Conservation (phyloP, 2,113 vertebrate genomes). For the Riparia riparia region DNA sequence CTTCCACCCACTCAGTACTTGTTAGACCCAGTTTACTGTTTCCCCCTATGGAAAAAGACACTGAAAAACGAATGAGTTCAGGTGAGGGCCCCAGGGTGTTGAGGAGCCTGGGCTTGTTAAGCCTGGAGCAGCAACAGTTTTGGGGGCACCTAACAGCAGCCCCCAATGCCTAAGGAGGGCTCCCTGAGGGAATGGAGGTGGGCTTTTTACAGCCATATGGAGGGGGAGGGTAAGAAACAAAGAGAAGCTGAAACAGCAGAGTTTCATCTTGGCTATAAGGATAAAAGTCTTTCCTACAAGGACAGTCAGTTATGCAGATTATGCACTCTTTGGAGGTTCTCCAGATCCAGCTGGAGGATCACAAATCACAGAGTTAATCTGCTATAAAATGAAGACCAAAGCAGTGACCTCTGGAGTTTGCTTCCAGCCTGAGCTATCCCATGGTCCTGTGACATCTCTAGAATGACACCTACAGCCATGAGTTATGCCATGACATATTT, state of each 20-base stretch:
- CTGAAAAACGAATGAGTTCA: background rate
- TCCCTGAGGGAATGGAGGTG: background rate
- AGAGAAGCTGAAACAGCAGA: background rate
- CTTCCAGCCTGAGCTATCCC: background rate
- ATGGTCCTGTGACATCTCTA: background rate
- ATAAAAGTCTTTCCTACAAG: background rate
- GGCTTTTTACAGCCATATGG: background rate
- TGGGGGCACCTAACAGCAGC: background rate
- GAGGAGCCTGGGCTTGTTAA: background rate
- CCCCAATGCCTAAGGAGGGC: background rate
- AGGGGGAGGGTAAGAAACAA: background rate
- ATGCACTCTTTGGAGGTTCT: background rate
- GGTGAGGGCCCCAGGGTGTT: background rate
- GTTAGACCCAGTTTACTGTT: background rate
- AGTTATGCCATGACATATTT: background rate
- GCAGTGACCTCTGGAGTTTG: background rate
- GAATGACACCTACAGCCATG: background rate
- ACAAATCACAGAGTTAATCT: background rate
- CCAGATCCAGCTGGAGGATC: background rate
- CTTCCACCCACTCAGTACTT: background rate
- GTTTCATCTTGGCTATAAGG: background rate
- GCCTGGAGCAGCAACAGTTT: background rate
- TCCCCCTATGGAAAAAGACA: background rate
- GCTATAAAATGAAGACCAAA: background rate
- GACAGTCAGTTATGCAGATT: background rate